phyloP scores from a whole-genome alignment of 2,797 vertebrate species.

The Lindbergichthys nudifrons region DNA sequence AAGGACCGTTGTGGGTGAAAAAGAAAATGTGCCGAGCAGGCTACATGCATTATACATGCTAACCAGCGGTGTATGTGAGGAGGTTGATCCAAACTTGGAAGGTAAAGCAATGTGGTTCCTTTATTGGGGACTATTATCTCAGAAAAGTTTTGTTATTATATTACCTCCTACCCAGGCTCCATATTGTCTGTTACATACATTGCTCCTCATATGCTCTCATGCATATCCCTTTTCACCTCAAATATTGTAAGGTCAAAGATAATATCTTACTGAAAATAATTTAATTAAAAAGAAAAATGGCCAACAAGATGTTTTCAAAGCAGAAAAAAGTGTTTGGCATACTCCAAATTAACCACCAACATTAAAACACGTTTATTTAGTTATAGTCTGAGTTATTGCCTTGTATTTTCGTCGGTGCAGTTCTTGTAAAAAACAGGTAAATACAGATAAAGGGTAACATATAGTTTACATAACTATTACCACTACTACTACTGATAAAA shows the following conservation, averaged over 20 bases:
- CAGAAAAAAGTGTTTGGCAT: neutral
- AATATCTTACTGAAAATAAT: neutral
- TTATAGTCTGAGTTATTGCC: neutral
- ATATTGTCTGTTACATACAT: no score
- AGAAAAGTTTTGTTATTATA: no score
- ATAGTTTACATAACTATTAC: neutral
- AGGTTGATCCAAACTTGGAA: no score
- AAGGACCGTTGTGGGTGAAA: neutral
- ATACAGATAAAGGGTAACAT: neutral
- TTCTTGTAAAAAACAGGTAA: neutral
- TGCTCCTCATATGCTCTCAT: no score
- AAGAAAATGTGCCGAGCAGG: no score
- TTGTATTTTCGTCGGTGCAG: neutral
- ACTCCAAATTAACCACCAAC: neutral
- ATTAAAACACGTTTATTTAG: neutral
- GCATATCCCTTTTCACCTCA: neutral
- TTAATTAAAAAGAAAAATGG: neutral
- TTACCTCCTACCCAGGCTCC: no score
- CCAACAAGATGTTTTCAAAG: neutral
- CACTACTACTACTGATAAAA: neutral
- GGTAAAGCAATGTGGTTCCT: no score
- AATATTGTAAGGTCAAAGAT: neutral
- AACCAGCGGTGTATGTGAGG: no score
- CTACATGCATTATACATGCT: no score
- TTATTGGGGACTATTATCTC: no score